phyloP scores from a whole-genome alignment of 2,797 vertebrate species.

The Ptychobarbus kaznakovi region DNA sequence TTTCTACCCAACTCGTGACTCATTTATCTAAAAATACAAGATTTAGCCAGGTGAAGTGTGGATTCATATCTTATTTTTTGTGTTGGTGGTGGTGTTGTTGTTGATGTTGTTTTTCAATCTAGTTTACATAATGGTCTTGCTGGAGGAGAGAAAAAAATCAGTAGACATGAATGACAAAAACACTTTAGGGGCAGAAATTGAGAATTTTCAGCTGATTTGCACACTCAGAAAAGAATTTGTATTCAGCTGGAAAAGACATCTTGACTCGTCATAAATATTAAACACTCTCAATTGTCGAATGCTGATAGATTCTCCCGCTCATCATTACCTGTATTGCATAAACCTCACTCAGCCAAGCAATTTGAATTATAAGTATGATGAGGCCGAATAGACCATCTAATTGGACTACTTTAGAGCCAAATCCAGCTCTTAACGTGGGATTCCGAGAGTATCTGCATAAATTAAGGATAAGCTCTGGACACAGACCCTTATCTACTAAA shows the following conservation, averaged over 20 bases:
- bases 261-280: slow-evolving; percentile 58
- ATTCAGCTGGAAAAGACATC: slow-evolving; percentile 49
- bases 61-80: slow-evolving; percentile 38
- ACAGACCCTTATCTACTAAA: slow-evolving; percentile 67
- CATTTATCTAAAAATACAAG: slow-evolving; percentile 31
- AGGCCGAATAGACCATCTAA: slow-evolving; percentile 47
- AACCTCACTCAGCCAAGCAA: slow-evolving; percentile 50
- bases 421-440: slow-evolving; percentile 59
- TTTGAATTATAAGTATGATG: slow-evolving; percentile 46
- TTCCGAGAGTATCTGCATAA: slow-evolving; percentile 64
- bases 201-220: slow-evolving; percentile 46
- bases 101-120: slow-evolving; percentile 45
- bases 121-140: slow-evolving; percentile 54
- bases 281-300: slow-evolving; percentile 40
- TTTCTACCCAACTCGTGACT: slow-evolving; percentile 3
- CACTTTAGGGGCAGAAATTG: slow-evolving; percentile 30
- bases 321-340: slow-evolving; percentile 54
- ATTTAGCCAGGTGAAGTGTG: slow-evolving; percentile 27
- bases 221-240: slow-evolving; percentile 45
- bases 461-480: slow-evolving; percentile 63
- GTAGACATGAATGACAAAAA: slow-evolving; percentile 26
- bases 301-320: slow-evolving; percentile 55
- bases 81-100: background rate
- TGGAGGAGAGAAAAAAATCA: slow-evolving; percentile 27
- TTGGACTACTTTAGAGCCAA: slow-evolving; percentile 59